phyloP scores from a whole-genome alignment of 2,888 invertebrate genomes.

The Acrobasis consociella region DNA sequence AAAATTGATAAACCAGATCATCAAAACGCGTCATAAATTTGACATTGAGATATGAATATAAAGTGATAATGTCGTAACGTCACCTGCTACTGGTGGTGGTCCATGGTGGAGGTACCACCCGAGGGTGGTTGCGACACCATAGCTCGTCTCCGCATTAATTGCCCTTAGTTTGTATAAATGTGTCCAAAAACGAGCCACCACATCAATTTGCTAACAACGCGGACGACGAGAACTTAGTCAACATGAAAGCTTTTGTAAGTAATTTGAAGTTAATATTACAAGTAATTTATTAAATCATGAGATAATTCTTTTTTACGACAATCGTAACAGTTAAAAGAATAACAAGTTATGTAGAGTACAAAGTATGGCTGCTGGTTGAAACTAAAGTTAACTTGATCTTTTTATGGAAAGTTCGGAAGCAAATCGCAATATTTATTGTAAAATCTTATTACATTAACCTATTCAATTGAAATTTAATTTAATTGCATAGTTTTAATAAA shows the following conservation, averaged over 20 bases:
- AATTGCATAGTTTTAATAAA: no score
- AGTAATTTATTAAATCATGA: no score
- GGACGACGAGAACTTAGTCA: constrained; percentile 24
- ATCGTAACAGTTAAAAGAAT: no score
- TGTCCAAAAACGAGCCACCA: constrained; percentile 27
- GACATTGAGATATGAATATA: constrained; percentile 14
- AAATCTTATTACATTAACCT: no score
- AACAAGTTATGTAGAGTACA: no score
- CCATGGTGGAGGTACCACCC: neutral
- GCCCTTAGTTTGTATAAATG: constrained; percentile 48
- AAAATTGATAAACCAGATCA: constrained; percentile 11
- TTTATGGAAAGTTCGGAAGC: no score
- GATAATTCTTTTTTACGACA: no score
- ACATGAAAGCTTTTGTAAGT: constrained; percentile 64
- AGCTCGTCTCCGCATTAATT: constrained; percentile 28
- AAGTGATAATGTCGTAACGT: constrained; percentile 3
- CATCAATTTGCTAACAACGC: constrained; percentile 36
- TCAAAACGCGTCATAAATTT: neutral
- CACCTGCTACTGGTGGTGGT: neutral
- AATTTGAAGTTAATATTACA: constrained; percentile 7
- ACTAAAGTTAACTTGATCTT: no score
- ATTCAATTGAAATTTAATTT: no score
- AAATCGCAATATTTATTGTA: no score
- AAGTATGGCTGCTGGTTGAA: no score
- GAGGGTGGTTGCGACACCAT: constrained; percentile 41